Conservation (phyloP, 2,797 vertebrate species). For the Chelon auratus region DNA sequence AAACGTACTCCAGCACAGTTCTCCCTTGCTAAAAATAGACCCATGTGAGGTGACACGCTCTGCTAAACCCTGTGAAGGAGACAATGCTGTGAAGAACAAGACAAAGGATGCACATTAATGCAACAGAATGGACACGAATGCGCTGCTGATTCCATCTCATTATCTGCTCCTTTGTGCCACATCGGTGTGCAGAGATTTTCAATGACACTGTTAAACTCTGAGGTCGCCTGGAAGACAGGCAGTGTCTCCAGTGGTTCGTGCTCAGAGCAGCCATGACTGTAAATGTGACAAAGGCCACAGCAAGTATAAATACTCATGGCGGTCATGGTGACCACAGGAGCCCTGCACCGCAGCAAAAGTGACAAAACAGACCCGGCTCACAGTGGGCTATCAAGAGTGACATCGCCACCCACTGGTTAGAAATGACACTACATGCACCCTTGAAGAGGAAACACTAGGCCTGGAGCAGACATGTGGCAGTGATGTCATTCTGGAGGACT, state of each 20-base stretch:
- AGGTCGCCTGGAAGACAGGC: conserved; percentile 47
- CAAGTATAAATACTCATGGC: conserved; percentile 67
- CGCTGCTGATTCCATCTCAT: conserved; percentile 43
- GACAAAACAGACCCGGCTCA: conserved; percentile 42
- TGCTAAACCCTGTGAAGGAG: conserved; percentile 70
- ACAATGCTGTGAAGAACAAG: conserved; percentile 55
- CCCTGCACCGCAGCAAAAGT: conserved; percentile 23
- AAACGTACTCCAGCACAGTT: conserved; percentile 58
- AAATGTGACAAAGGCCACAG: conserved; percentile 62
- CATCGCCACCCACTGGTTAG: conserved; percentile 70
- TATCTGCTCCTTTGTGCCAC: conserved; percentile 44
- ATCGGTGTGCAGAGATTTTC: conserved; percentile 13
- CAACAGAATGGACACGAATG: conserved; percentile 26
- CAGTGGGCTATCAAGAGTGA: conserved; percentile 45
- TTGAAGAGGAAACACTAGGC: background rate
- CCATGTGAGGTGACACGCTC: conserved; percentile 77
- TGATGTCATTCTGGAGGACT: conserved; percentile 54
- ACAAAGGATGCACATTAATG: conserved; percentile 34
- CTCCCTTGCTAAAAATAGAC: conserved; percentile 77
- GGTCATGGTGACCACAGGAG: conserved; percentile 52
- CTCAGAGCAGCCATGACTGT: conserved; percentile 42
- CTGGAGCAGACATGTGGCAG: conserved; percentile 18
- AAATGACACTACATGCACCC: conserved; percentile 28
- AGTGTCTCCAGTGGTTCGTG: conserved; percentile 19
- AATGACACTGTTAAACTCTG: conserved; percentile 44